Evolutionary conservation across 2,113 vertebrate species (phyloP).

Genomic region (Spheniscus mendiculus): DNA sequence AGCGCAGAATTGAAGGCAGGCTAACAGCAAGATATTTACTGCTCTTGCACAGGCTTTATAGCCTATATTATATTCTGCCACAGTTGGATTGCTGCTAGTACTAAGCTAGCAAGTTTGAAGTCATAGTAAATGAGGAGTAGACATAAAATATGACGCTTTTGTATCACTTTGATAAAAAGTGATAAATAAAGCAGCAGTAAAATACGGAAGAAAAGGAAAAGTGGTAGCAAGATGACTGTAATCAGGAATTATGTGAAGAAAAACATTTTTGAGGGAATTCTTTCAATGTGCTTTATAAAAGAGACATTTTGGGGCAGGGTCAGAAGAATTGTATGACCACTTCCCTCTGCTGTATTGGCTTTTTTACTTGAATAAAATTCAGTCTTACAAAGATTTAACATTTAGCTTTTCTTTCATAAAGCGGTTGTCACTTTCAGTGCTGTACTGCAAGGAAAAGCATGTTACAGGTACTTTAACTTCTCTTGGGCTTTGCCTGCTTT

Average conservation of each 20-base stretch:
- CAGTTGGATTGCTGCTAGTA: background rate
- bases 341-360: background rate
- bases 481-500: background rate
- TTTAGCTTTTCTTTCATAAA: background rate
- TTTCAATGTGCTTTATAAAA: background rate
- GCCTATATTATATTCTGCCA: background rate
- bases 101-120: background rate
- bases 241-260: background rate
- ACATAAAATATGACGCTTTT: background rate
- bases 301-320: background rate
- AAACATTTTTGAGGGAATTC: rapidly evolving
- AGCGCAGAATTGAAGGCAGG: background rate
- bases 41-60: background rate
- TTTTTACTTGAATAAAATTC: background rate
- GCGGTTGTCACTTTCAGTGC: background rate
- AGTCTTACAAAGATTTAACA: background rate
- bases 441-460: background rate
- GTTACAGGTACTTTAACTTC: background rate
- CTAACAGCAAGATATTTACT: background rate
- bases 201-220: background rate
- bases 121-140: background rate
- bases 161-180: background rate
- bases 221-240: background rate
- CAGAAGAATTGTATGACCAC: background rate
- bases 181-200: background rate